These are phyloP conservation scores for Suillia variegata DNA, from an alignment of 2,888 invertebrate genomes.

Conservation along the genomic window DNA sequence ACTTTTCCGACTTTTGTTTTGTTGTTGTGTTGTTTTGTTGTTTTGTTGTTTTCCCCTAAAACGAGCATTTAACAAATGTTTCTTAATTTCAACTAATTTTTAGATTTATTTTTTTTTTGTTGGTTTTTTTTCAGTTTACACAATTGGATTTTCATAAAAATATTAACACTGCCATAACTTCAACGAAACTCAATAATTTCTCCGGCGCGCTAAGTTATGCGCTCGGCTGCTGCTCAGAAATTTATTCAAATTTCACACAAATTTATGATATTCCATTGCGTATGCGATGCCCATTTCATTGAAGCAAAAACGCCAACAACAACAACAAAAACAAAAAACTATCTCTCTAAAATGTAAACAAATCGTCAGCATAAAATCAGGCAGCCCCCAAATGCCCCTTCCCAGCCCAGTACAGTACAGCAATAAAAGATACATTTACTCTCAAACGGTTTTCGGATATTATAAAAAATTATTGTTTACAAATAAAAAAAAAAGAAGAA, in stretches of 20 bases:
- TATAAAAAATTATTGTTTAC: slow-evolving; percentile 44
- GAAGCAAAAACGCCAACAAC: no score
- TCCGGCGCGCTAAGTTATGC: neutral
- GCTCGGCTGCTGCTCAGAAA: neutral
- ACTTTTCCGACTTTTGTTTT: no score
- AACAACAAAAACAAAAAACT: neutral
- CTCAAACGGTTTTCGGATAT: slow-evolving; percentile 25
- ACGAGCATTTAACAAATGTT: neutral
- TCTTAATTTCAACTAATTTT: neutral
- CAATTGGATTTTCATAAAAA: slow-evolving; percentile 11
- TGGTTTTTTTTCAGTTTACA: no score
- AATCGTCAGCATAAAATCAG: no score
- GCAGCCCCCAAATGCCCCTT: no score
- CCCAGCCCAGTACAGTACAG: no score
- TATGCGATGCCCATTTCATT: no score
- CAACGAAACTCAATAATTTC: slow-evolving; percentile 1
- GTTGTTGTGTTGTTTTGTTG: no score
- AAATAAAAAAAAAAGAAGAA: slow-evolving; percentile 28
- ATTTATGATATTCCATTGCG: slow-evolving; percentile 35
- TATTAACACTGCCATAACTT: slow-evolving; percentile 13
- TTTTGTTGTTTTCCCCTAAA: no score
- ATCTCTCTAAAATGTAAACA: neutral
- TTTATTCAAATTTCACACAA: slow-evolving; percentile 20
- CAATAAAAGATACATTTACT: neutral
- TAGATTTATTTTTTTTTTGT: neutral